Percentiles rank a stretch among this genome's conserved stretches.
phyloP scores from a whole-genome alignment of 2,113 vertebrate genomes.

The Mungos mungo region DNA sequence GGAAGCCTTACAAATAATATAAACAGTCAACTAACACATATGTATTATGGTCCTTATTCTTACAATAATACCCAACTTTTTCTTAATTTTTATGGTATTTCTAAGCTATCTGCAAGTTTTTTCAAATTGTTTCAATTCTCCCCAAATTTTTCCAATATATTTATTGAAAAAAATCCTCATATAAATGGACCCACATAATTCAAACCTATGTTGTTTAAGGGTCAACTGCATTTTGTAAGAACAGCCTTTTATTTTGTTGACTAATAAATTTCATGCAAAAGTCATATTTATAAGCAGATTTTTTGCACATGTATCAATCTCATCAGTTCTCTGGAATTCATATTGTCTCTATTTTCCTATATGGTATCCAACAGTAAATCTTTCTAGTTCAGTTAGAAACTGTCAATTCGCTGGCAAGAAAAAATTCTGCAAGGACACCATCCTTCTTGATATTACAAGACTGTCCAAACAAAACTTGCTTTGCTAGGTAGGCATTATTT shows the following conservation, averaged over 20 bases:
- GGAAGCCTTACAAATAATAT: background rate
- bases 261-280: constrained; percentile 34
- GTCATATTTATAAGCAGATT: background rate
- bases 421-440: constrained; percentile 17
- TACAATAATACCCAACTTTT: background rate
- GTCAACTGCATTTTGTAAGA: background rate
- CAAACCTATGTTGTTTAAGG: background rate
- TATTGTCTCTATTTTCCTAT: background rate
- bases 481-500: constrained; percentile 11
- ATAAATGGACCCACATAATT: background rate
- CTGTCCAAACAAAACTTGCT: constrained; percentile 29
- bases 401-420: constrained; percentile 24
- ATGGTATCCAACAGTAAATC: background rate
- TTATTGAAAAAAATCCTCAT: background rate
- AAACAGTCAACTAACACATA: background rate
- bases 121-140: background rate
- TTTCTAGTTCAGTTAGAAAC: constrained; percentile 12
- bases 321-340: constrained; percentile 22
- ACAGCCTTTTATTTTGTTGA: constrained; percentile 20
- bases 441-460: constrained; percentile 14
- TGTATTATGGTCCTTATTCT: background rate
- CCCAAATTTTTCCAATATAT: background rate
- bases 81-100: background rate
- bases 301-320: background rate
- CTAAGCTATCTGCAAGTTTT: background rate